These are phyloP conservation scores for Strigamia maritima DNA, from an alignment of 2,888 invertebrate genomes.

Conservation along the genomic window DNA sequence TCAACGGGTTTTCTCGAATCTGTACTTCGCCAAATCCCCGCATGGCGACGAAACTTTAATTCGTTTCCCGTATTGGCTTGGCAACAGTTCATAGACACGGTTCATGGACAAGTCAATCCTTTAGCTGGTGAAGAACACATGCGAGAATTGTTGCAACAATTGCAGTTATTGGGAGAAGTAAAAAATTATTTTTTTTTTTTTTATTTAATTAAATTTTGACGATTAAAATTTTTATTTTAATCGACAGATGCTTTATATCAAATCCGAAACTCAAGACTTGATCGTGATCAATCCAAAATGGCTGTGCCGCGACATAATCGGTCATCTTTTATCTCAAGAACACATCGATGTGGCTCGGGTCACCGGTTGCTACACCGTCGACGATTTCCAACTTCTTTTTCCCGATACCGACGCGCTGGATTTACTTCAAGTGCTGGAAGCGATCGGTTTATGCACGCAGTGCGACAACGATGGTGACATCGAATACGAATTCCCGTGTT, in stretches of 20 bases:
- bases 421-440: conserved; percentile 64
- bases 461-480: conserved; percentile 68
- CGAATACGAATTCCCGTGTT: conserved; percentile 72
- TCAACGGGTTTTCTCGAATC: conserved; percentile 63
- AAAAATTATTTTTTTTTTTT: background rate
- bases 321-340: conserved; percentile 62
- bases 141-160: conserved; percentile 61
- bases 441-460: conserved; percentile 66
- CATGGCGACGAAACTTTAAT: conserved; percentile 57
- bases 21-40: conserved; percentile 57
- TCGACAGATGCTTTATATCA: conserved; percentile 60
- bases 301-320: conserved; percentile 66
- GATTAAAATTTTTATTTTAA: background rate
- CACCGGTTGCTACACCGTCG: conserved; percentile 68
- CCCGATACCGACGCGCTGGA: conserved; percentile 68
- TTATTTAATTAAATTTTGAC: background rate
- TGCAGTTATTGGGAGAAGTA: conserved; percentile 66
- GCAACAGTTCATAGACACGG: conserved; percentile 59
- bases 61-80: conserved; percentile 63
- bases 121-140: conserved; percentile 64
- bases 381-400: conserved; percentile 69
- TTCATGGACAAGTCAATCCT: conserved; percentile 62
- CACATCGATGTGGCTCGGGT: conserved; percentile 58
- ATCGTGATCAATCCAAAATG: conserved; percentile 66
- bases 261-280: conserved; percentile 60